Conservation (phyloP, 2,797 vertebrate genomes). For the Apogon hyalosoma region DNA sequence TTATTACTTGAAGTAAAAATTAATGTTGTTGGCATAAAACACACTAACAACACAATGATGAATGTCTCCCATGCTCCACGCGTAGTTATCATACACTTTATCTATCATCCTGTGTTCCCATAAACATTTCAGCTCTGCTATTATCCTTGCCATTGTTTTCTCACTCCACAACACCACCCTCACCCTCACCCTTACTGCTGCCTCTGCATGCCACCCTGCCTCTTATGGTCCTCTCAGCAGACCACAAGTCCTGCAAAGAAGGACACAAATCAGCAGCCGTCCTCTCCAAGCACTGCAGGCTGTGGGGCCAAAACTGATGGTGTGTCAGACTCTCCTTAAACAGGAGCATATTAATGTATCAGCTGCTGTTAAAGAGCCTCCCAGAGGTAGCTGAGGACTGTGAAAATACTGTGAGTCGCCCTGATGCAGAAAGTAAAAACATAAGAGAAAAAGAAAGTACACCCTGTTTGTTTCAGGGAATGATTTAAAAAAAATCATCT, state of each 20-base stretch:
- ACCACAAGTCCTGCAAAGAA: slow-evolving; percentile 25
- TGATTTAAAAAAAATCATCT: too few relatives aligned
- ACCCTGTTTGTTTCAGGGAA: neutral
- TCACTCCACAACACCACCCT: slow-evolving; percentile 32
- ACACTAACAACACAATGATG: slow-evolving; percentile 38
- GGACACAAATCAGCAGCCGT: slow-evolving; percentile 66
- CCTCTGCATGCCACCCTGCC: slow-evolving; percentile 68
- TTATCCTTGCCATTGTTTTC: slow-evolving; percentile 22
- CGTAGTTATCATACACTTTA: slow-evolving; percentile 18
- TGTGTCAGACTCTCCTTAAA: slow-evolving; percentile 67
- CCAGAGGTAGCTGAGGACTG: slow-evolving; percentile 15
- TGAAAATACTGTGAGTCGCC: slow-evolving; percentile 1
- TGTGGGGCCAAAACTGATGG: slow-evolving; percentile 59
- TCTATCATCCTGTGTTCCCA: slow-evolving; percentile 45
- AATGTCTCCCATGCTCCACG: slow-evolving; percentile 16
- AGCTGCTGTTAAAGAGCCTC: slow-evolving; percentile 38
- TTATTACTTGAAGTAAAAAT: slow-evolving; percentile 20
- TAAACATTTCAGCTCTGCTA: slow-evolving; percentile 56
- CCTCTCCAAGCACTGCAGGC: slow-evolving; percentile 39
- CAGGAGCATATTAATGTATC: slow-evolving; percentile 62
- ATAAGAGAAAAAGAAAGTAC: neutral
- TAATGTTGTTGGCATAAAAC: slow-evolving; percentile 26
- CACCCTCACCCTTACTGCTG: slow-evolving; percentile 31
- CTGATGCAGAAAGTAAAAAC: neutral
- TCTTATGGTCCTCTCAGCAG: slow-evolving; percentile 75